phyloP scores from a whole-genome alignment of 2,888 invertebrate genomes.

The Crematogaster levior region DNA sequence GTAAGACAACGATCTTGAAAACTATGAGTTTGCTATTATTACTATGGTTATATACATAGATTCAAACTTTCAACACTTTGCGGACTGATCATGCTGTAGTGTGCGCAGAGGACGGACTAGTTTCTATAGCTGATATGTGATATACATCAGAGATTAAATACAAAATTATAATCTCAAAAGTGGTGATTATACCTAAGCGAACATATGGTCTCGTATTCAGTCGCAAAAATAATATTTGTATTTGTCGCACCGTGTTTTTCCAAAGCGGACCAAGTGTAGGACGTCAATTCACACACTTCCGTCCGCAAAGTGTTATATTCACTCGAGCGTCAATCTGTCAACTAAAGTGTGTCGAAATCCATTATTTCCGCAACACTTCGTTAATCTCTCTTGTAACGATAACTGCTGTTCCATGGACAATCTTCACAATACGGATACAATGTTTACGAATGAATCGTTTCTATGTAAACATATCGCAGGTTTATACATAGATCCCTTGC shows the following conservation, averaged over 20 bases:
- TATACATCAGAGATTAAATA: slow-evolving; percentile 38
- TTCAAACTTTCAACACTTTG: slow-evolving; percentile 33
- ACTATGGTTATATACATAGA: background rate
- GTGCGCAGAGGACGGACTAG: slow-evolving; percentile 52
- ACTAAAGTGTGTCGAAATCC: background rate
- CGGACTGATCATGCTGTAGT: slow-evolving; percentile 28
- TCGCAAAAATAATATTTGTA: slow-evolving; percentile 48
- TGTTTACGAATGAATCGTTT: slow-evolving; percentile 46
- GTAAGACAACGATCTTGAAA: background rate
- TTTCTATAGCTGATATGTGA: slow-evolving; percentile 36
- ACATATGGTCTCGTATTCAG: slow-evolving; percentile 27
- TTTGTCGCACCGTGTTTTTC: slow-evolving; percentile 35
- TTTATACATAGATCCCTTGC: slow-evolving; percentile 19
- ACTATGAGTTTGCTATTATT: background rate
- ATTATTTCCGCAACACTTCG: background rate
- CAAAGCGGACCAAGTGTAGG: slow-evolving; percentile 39
- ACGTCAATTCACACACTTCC: slow-evolving; percentile 35
- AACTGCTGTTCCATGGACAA: background rate
- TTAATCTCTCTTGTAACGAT: background rate
- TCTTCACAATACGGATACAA: background rate
- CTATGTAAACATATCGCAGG: slow-evolving; percentile 12
- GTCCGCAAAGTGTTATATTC: slow-evolving; percentile 45
- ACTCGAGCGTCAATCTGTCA: background rate
- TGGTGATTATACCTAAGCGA: slow-evolving; percentile 40
- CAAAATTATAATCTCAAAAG: slow-evolving; percentile 46